These are phyloP conservation scores for Neopelma chrysocephalum DNA, from an alignment of 2,797 vertebrate genomes.

Conservation along the genomic window DNA sequence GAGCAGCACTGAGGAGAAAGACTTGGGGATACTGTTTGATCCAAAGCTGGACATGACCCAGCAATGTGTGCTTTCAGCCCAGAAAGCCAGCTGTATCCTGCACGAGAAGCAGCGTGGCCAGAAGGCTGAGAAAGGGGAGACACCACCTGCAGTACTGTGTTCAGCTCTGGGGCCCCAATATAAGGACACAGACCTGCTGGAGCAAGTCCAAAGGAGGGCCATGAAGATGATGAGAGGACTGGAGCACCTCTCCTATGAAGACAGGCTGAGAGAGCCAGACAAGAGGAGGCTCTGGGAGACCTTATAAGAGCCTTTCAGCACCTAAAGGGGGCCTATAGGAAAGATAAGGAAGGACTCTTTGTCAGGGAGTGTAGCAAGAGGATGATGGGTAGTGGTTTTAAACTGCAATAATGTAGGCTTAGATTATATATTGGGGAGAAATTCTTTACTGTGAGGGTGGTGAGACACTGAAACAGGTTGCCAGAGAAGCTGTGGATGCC, in stretches of 20 bases:
- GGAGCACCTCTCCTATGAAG: background rate
- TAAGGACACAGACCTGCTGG: background rate
- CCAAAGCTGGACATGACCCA: background rate
- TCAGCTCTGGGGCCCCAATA: background rate
- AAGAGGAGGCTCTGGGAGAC: background rate
- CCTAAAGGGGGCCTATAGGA: background rate
- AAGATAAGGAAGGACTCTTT: background rate
- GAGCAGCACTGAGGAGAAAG: background rate
- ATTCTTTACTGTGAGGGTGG: background rate
- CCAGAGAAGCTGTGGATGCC: background rate
- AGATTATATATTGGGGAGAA: background rate
- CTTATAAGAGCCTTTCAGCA: background rate
- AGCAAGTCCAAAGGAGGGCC: background rate
- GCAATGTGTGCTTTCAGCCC: background rate
- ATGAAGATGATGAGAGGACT: background rate
- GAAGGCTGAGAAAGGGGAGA: background rate
- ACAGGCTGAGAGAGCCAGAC: background rate
- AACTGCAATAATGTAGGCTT: background rate
- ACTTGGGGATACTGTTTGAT: background rate
- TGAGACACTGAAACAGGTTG: background rate
- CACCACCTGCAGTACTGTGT: background rate
- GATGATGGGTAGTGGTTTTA: background rate
- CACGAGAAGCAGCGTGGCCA: background rate
- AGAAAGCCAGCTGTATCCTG: background rate
- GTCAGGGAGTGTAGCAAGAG: background rate